Conservation (phyloP, 1,140 invertebrate genomes). For the Euglossa dilemma region DNA sequence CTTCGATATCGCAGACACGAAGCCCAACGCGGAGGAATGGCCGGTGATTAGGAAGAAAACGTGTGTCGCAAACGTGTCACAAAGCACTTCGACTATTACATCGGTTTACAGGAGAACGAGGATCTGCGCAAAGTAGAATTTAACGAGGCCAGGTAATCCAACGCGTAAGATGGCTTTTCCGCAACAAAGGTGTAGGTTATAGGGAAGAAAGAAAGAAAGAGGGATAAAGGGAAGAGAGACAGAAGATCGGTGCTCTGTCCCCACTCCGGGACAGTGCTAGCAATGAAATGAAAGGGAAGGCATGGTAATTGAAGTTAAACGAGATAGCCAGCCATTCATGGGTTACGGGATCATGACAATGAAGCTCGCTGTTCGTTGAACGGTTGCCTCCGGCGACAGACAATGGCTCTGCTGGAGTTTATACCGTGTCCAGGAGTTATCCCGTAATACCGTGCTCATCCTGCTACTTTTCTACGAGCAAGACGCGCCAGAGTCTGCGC, state of each 20-base stretch:
- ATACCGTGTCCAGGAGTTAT: conserved; percentile 64
- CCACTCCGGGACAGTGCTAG: conserved; percentile 34
- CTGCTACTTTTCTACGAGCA: conserved; percentile 56
- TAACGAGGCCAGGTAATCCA: conserved; percentile 72
- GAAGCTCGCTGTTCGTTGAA: conserved; percentile 68
- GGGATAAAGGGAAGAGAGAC: conserved; percentile 55
- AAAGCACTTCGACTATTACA: too few species aligned
- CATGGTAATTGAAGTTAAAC: conserved; percentile 77
- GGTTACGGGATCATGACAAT: conserved; percentile 72
- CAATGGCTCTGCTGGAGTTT: conserved; percentile 75
- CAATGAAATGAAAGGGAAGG: conserved; percentile 64
- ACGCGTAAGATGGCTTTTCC: conserved; percentile 67
- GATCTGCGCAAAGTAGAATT: conserved; percentile 64
- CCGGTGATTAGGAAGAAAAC: too few species aligned
- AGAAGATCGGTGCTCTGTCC: conserved; percentile 37
- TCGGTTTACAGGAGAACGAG: not conserved
- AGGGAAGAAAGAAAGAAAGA: conserved; percentile 23
- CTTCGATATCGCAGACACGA: too few species aligned
- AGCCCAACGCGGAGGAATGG: too few species aligned
- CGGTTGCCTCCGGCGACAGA: conserved; percentile 69
- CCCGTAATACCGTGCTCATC: conserved; percentile 50
- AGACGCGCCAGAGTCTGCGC: conserved; percentile 13
- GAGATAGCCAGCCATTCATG: conserved; percentile 76
- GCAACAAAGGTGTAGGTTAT: conserved; percentile 61
- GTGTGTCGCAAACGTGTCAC: too few species aligned